Conservation (phyloP, 2,888 invertebrate genomes). For the Argyra leucocephala region DNA sequence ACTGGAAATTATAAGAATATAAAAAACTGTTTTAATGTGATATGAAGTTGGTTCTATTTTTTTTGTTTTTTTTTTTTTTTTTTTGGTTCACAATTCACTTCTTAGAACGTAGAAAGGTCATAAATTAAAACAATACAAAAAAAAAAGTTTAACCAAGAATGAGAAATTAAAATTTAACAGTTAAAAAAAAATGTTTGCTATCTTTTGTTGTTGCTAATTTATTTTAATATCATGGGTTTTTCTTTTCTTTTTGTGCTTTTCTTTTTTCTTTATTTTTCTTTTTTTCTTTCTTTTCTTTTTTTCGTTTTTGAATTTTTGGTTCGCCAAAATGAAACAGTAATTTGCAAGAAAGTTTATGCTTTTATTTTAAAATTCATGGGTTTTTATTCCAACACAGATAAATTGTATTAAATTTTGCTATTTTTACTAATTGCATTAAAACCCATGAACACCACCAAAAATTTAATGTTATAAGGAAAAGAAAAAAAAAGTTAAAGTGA, state of each 20-base stretch:
- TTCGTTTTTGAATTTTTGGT: too few species aligned
- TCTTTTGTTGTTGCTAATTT: neutral
- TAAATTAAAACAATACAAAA: neutral
- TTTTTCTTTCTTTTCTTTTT: too few species aligned
- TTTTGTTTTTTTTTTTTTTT: too few species aligned
- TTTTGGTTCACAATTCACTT: too few species aligned
- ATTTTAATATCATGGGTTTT: neutral
- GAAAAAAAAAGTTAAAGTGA: too few species aligned
- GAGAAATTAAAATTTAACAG: slow-evolving; percentile 6
- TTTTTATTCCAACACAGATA: slow-evolving; percentile 1
- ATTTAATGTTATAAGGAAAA: too few species aligned
- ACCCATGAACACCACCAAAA: too few species aligned
- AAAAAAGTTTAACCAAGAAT: neutral
- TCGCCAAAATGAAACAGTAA: too few species aligned
- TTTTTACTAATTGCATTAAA: neutral
- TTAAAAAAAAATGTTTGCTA: neutral
- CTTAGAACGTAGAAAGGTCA: slow-evolving; percentile 2
- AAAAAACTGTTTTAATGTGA: neutral
- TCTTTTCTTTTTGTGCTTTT: neutral
- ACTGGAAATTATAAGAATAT: slow-evolving; percentile 1
- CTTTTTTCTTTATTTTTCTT: neutral
- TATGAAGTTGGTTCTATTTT: neutral
- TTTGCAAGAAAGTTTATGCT: neutral
- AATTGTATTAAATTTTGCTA: neutral
- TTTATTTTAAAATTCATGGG: slow-evolving; percentile 2